phyloP scores from a whole-genome alignment of 2,113 vertebrate species.

The Lasiurus cinereus region DNA sequence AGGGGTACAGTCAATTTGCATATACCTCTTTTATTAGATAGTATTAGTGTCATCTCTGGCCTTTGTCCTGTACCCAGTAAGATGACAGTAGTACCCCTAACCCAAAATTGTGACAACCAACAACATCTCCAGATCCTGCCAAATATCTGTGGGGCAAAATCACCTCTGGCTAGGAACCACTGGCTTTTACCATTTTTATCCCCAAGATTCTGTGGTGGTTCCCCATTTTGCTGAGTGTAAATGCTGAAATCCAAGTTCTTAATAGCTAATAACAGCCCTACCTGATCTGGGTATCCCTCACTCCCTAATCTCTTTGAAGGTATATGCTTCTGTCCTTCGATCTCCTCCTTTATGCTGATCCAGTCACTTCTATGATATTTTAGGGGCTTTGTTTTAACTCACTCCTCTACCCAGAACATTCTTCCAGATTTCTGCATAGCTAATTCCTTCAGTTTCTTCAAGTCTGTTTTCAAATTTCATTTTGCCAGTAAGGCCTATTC shows the following conservation, averaged over 20 bases:
- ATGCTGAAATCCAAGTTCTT: background rate
- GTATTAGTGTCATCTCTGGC: background rate
- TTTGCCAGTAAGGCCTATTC: background rate
- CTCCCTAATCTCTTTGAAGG: background rate
- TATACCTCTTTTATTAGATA: too few relatives aligned
- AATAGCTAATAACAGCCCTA: background rate
- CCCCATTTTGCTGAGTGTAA: background rate
- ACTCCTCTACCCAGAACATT: conserved; percentile 16
- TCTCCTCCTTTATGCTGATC: background rate
- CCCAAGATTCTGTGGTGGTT: background rate
- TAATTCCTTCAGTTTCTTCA: conserved; percentile 33
- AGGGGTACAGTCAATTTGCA: too few relatives aligned
- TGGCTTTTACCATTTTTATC: background rate
- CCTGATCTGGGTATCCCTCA: background rate
- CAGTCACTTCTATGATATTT: background rate
- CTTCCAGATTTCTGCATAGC: background rate
- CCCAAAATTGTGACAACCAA: background rate
- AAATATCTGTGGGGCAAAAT: background rate
- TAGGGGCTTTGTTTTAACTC: background rate
- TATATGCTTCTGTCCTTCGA: background rate
- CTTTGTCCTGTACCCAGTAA: background rate
- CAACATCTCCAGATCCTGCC: background rate
- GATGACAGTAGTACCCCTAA: background rate
- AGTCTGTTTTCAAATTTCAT: conserved; percentile 36
- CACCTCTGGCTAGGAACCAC: background rate